A percentile compares a stretch with the other conserved stretches of the same genome.
Conservation (phyloP, 2,113 vertebrate genomes). For the Aptenodytes forsteri region DNA sequence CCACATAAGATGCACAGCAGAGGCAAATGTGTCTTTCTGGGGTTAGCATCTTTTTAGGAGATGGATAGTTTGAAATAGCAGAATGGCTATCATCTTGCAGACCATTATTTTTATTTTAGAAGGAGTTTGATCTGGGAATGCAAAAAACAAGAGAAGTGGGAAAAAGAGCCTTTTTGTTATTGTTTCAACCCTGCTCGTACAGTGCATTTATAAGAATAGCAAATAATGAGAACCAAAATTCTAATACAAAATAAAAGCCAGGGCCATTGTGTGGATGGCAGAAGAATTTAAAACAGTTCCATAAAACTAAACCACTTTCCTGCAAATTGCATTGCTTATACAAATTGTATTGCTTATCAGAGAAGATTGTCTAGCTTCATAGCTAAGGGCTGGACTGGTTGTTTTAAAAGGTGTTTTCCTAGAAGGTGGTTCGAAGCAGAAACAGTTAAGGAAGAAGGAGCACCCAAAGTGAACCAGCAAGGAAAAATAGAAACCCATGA, state of each 20-base stretch:
- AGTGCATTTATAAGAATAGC: not conserved
- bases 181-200: not conserved
- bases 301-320: slow-evolving; percentile 8
- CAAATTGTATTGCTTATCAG: not conserved
- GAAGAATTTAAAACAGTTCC: slow-evolving; percentile 22
- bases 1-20: not conserved
- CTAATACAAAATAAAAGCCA: not conserved
- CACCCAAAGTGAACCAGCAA: not conserved
- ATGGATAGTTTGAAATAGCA: not conserved
- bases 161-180: not conserved
- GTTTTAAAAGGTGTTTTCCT: not conserved
- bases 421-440: not conserved
- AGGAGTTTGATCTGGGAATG: not conserved
- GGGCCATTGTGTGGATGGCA: not conserved
- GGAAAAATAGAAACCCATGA: not conserved
- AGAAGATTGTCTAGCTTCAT: not conserved
- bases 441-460: not conserved
- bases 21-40: slow-evolving; percentile 31
- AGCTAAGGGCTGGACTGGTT: not conserved
- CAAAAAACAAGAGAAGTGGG: not conserved
- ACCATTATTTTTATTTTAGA: not conserved
- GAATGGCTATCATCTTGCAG: not conserved
- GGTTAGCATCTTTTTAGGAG: not conserved
- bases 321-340: not conserved
- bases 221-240: slow-evolving; percentile 16